Evolutionary conservation across 2,113 vertebrate genomes (phyloP).

Genomic region (Herpetotheres cachinnans): DNA sequence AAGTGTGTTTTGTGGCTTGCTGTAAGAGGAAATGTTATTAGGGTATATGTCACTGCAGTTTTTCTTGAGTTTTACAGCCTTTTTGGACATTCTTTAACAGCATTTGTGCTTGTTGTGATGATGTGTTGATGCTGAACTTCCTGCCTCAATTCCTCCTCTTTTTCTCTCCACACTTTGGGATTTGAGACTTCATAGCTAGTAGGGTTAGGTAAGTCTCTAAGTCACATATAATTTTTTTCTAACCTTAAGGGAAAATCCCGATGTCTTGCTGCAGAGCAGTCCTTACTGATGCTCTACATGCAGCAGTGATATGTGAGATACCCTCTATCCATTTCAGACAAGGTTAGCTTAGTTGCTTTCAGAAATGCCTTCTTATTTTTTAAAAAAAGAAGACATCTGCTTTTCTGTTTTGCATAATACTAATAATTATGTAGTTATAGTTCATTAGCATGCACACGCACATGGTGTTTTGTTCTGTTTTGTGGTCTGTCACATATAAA

Average conservation of each 20-base stretch:
- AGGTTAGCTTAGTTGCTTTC: background rate
- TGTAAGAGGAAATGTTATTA: background rate
- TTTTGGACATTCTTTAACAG: background rate
- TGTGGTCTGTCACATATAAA: slow-evolving; percentile 21
- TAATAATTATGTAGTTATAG: slow-evolving; percentile 52
- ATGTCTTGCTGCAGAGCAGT: background rate
- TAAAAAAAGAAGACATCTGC: background rate
- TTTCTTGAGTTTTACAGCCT: background rate
- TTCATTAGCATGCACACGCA: slow-evolving; percentile 29
- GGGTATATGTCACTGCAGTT: background rate
- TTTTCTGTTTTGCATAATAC: slow-evolving; percentile 40
- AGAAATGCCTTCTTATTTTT: background rate
- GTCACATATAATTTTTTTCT: background rate
- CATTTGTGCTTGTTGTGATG: background rate
- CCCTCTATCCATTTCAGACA: background rate
- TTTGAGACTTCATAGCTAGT: background rate
- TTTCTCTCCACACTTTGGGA: background rate
- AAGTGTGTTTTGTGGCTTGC: background rate
- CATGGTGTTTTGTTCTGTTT: slow-evolving; percentile 47
- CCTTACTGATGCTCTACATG: background rate
- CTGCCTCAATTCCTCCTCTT: background rate
- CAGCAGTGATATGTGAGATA: background rate
- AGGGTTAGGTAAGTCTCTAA: background rate
- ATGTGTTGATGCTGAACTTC: background rate
- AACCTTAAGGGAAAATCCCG: background rate